Base-by-base conservation (phyloP, 2,113 vertebrate genomes). In the Pampusana beccarii region DNA sequence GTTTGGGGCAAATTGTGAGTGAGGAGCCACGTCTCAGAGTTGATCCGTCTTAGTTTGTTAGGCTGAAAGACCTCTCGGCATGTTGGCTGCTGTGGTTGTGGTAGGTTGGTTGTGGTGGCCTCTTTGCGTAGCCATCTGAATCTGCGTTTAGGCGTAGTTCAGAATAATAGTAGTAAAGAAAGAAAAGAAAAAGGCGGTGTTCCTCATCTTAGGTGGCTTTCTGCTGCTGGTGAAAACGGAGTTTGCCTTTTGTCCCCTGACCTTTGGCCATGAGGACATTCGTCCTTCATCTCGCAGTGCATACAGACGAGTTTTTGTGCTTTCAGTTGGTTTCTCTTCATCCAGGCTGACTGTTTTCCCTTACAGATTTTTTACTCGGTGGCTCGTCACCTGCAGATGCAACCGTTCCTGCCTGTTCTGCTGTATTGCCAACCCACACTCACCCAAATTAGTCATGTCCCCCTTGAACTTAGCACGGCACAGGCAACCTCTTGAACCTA, bases 61-160 rank as follows among this genome's bases (percentile, higher is more conserved):
- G 0, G 0, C 11, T 18, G 13, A 28, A 50, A 28, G 19, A 36
- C 7, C 72, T 83, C 23, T 64, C 2, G 0, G 23, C 8, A 0
- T 8, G 16, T 66, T 25, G 40, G 54, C 26, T 70, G 51, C 70
- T 67, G 31, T 75, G 48, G 15, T n/a, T 65, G 36, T 10, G 23
- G 20, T 51, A 24, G 46, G 53, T 50, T 89, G 48, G 16, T 40
- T 69, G 34, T 81, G 61, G n/a, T 53, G 36, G 33, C 34, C 25
- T 75, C 36, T 82, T 48, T n/a, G 34, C 1, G 1, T 26, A 70
- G 56, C 14, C 28, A 6, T 48, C 60, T 26, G 36, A 79, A n/a
- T 51, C 28, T 51, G 26, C 24, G 4, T 62, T 84, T 50, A 44
- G 56, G 28, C 34, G 19, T 38, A 31, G 28, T 46, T 79, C n/a